Base-by-base conservation (phyloP, 2,888 invertebrate species). In the Netelia melanura region DNA sequence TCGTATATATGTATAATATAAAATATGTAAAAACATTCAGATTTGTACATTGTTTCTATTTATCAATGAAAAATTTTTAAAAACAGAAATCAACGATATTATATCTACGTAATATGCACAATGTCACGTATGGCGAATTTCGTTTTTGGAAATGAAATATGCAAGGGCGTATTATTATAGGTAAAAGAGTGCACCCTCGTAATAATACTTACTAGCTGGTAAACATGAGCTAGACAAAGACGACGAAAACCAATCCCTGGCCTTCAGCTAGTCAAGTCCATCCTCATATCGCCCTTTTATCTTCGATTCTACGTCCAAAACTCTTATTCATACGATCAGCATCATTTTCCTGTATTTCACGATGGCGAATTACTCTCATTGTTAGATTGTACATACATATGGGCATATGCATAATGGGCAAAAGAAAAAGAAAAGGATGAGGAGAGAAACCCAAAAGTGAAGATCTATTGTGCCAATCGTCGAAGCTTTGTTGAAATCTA, bases 141-240 rank as follows among this genome's bases (percentile, higher is more conserved):
- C 48, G 11, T 11, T 11, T 48, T 48, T 1, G 48, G 11, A 23
- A 23, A 17, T 17, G 17, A 17, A 17, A 17, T 17, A 17, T 17
- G 17, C 17, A 17, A 17, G 17, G 17, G 17, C 30, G 30, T 30
- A 30, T 30, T 30, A 30, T 30, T 5, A 58, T n/a, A 23, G 76
- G 74, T 54, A 65, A 65, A 65, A 56, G 58, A 71, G 58, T 91
- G 92, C 92, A 90, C 91, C 92, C 91, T 90, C 91, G 91, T 89
- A 92, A 93, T 93, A 93, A 93, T 93, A 93, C 93, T 93, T 93
- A 92, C 90, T 89, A 77, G 74, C 77, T 58, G 74, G 54, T 68
- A 58, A 83, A 58, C 70, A 48, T 38, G 74, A 74, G 68, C 58
- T 43, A 44, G 68, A 72, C 56, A 81, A 84, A 11, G 70, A 70